Percentiles rank a stretch among this genome's conserved stretches.
These are phyloP conservation scores for Escarpia spicata DNA, from an alignment of 2,888 invertebrate species.

Conservation along the genomic window DNA sequence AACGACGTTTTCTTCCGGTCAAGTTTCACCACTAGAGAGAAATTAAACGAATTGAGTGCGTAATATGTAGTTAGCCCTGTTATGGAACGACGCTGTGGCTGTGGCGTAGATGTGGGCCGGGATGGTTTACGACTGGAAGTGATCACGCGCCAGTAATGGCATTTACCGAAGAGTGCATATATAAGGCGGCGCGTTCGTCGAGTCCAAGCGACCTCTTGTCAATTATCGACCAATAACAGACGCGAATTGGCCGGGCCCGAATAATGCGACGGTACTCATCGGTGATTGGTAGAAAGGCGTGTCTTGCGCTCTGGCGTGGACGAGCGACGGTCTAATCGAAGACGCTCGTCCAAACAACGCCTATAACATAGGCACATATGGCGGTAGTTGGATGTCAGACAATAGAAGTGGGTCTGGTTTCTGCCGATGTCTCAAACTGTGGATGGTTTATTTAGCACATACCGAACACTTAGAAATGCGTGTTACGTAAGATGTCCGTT, in stretches of 20 bases:
- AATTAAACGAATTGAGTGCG: not conserved
- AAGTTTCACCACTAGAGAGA: not conserved
- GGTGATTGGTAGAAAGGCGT: conserved; percentile 1
- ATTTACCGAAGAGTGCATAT: conserved; percentile 6
- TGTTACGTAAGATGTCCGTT: not conserved
- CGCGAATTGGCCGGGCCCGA: not conserved
- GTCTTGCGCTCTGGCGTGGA: not conserved
- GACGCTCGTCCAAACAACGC: not conserved
- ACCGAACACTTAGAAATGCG: not conserved
- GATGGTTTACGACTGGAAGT: not conserved
- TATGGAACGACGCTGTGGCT: not conserved
- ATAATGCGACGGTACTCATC: not conserved
- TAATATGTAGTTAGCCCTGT: not conserved
- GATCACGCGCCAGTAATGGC: conserved; percentile 16
- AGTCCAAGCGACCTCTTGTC: not conserved
- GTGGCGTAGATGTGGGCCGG: not conserved
- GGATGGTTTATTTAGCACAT: not conserved
- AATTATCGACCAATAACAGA: not conserved
- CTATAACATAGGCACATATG: not conserved
- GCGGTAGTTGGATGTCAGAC: not conserved
- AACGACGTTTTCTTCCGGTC: not conserved
- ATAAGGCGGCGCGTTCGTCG: not conserved
- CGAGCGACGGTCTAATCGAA: not conserved
- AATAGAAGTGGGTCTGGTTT: not conserved
- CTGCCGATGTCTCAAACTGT: not conserved